A percentile compares a stretch with the other conserved stretches of the same genome.
Evolutionary conservation across 2,113 vertebrate species (phyloP).

Genomic region (Catharus bicknelli): DNA sequence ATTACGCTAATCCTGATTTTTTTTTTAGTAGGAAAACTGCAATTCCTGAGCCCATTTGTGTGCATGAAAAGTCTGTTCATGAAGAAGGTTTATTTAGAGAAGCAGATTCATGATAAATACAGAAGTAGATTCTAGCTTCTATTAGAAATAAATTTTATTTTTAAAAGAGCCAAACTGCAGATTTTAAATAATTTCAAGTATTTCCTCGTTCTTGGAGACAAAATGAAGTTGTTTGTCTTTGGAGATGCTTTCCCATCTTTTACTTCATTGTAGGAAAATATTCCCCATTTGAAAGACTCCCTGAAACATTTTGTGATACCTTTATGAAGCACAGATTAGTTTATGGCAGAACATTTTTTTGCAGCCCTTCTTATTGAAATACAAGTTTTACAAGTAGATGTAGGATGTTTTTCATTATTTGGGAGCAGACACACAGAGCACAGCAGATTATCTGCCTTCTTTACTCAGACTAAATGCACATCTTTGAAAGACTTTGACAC

Average conservation of each 20-base stretch:
- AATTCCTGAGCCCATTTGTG: background rate
- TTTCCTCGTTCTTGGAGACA: background rate
- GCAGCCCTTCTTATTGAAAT: background rate
- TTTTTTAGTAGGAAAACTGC: background rate
- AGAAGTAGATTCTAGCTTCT: background rate
- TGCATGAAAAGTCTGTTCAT: background rate
- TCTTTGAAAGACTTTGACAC: background rate
- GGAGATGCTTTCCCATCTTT: background rate
- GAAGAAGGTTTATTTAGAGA: background rate
- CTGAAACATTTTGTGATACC: background rate
- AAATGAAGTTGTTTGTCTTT: background rate
- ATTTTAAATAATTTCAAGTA: background rate
- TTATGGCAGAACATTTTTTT: background rate
- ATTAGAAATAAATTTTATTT: background rate
- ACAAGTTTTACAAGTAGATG: background rate
- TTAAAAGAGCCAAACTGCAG: background rate
- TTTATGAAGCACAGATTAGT: background rate
- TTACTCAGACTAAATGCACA: background rate
- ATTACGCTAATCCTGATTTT: background rate
- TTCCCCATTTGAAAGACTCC: background rate
- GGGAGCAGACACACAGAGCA: background rate
- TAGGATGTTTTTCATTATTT: background rate
- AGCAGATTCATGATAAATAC: background rate
- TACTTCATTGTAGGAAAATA: background rate
- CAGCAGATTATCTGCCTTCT: background rate